Percentiles rank a stretch among this genome's conserved stretches.
phyloP scores from a whole-genome alignment of 2,797 vertebrate genomes.

The Pteronotus mesoamericanus region DNA sequence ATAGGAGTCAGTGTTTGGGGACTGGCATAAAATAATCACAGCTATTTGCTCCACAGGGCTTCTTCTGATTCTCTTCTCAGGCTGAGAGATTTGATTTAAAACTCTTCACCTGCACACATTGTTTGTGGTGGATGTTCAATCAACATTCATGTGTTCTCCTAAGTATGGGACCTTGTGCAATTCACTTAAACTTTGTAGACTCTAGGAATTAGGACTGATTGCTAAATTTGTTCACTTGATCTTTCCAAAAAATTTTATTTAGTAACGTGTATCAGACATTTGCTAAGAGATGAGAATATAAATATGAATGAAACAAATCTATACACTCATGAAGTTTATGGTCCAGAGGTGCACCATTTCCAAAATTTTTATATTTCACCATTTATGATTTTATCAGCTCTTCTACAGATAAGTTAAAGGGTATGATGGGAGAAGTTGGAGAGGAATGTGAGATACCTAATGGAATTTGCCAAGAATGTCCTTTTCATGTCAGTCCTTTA shows the following conservation, averaged over 20 bases:
- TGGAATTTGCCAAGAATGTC: neutral
- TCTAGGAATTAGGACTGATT: neutral
- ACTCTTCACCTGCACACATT: neutral
- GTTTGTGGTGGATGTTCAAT: neutral
- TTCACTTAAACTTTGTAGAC: constrained; percentile 8
- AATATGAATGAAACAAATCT: neutral
- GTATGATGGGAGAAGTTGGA: neutral
- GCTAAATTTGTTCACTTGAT: neutral
- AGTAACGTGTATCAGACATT: neutral
- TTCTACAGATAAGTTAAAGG: neutral
- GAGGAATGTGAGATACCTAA: neutral
- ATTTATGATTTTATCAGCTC: neutral
- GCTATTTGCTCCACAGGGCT: neutral
- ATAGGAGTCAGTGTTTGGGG: too few species aligned
- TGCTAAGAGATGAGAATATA: neutral
- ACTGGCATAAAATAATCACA: neutral
- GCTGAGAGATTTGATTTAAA: neutral
- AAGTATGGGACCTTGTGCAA: neutral
- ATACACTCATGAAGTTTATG: neutral
- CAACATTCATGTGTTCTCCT: neutral
- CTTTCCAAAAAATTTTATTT: neutral
- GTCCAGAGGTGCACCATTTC: neutral
- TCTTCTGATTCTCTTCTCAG: neutral
- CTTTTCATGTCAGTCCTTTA: neutral
- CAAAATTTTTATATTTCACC: neutral